These are phyloP conservation scores for Tetrapedia diversipes DNA, from an alignment of 2,888 invertebrate genomes.

Conservation along the genomic window DNA sequence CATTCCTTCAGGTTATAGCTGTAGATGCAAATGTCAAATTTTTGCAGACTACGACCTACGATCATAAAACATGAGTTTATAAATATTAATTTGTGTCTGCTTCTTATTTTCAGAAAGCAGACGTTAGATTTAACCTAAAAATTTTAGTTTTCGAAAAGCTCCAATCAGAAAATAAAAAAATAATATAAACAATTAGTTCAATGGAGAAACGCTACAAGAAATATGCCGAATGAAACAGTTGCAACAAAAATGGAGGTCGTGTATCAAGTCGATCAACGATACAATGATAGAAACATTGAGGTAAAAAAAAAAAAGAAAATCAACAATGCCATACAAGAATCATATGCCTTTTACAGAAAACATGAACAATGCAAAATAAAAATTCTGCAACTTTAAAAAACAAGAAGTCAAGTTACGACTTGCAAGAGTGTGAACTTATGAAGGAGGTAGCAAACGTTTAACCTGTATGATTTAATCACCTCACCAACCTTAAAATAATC, in stretches of 20 bases:
- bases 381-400: constrained; percentile 14
- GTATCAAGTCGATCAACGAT: constrained; percentile 48
- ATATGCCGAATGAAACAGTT: constrained; percentile 52
- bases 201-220: constrained; percentile 32
- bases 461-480: constrained; percentile 53
- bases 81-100: constrained; percentile 29
- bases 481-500: constrained; percentile 56
- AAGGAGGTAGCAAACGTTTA: constrained; percentile 47
- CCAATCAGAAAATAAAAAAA: constrained; percentile 11
- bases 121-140: constrained; percentile 45
- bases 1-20: constrained; percentile 52
- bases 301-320: constrained; percentile 35
- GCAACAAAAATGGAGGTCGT: constrained; percentile 61
- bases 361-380: constrained; percentile 15
- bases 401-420: constrained; percentile 23
- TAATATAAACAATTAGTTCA: constrained; percentile 13
- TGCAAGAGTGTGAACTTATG: constrained; percentile 13
- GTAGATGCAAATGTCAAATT: constrained; percentile 51
- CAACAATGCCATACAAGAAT: constrained; percentile 32
- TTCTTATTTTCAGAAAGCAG: constrained; percentile 11
- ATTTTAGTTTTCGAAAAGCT: constrained; percentile 7
- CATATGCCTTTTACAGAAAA: constrained; percentile 20
- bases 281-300: constrained; percentile 43
- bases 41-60: constrained; percentile 42
- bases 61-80: constrained; percentile 41